Conservation (phyloP, 2,888 invertebrate genomes). For the Coenonympha arcania region DNA sequence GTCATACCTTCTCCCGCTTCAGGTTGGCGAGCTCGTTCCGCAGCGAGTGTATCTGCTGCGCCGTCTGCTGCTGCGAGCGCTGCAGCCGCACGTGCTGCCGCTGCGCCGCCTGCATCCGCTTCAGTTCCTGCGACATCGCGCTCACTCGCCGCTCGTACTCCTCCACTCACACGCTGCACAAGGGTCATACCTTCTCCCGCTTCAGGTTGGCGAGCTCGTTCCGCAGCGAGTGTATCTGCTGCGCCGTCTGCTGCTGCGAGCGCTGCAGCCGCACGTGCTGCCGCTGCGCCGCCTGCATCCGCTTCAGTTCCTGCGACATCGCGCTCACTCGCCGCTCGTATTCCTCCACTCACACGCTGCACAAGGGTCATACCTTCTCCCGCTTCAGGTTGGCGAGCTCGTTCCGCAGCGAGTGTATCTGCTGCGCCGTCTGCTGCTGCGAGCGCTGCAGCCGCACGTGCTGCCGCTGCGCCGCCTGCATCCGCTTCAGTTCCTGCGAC, state of each 20-base stretch:
- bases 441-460: slow-evolving; percentile 88
- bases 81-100: slow-evolving; percentile 90
- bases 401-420: slow-evolving; percentile 83
- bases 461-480: slow-evolving; percentile 91
- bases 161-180: slow-evolving; percentile 86
- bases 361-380: slow-evolving; percentile 89
- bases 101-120: slow-evolving; percentile 87
- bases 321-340: slow-evolving; percentile 88
- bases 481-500: slow-evolving; percentile 87
- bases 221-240: slow-evolving; percentile 86
- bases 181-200: slow-evolving; percentile 89
- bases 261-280: slow-evolving; percentile 90
- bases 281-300: slow-evolving; percentile 88
- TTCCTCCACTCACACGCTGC: slow-evolving; percentile 88
- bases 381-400: slow-evolving; percentile 90
- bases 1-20: slow-evolving; percentile 87
- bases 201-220: slow-evolving; percentile 88
- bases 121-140: slow-evolving; percentile 89
- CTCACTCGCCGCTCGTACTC: slow-evolving; percentile 91
- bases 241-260: slow-evolving; percentile 91
- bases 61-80: slow-evolving; percentile 89
- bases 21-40: slow-evolving; percentile 86
- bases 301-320: slow-evolving; percentile 89
- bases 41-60: slow-evolving; percentile 87
- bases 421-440: slow-evolving; percentile 92